These are phyloP conservation scores for Diachasma alloeum DNA, from an alignment of 1,140 invertebrate species.

Conservation along the genomic window DNA sequence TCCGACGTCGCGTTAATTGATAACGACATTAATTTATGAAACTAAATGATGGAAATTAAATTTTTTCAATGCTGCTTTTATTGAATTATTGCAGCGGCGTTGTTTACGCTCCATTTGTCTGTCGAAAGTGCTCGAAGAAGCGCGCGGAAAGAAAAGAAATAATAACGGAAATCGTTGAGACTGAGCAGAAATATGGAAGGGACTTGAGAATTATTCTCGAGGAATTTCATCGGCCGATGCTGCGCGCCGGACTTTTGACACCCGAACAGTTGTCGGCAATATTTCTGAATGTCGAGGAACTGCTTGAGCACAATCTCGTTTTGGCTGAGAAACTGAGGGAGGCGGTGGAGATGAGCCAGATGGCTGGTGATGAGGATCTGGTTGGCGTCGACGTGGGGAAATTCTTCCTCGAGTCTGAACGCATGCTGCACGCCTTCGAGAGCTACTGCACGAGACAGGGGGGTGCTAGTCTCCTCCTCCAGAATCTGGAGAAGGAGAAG, in stretches of 20 bases:
- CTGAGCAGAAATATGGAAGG: slow-evolving; percentile 93
- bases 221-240: slow-evolving; percentile 93
- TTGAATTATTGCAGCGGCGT: slow-evolving; percentile 66
- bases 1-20: background rate
- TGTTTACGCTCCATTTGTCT: slow-evolving; percentile 81
- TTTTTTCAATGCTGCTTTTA: background rate
- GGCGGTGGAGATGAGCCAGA: slow-evolving; percentile 82
- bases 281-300: slow-evolving; percentile 93
- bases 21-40: background rate
- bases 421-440: slow-evolving; percentile 93
- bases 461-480: slow-evolving; percentile 85
- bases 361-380: slow-evolving; percentile 78
- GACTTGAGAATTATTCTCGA: slow-evolving; percentile 91
- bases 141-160: slow-evolving; percentile 92
- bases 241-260: slow-evolving; percentile 84
- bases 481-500: slow-evolving; percentile 94
- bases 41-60: background rate
- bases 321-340: slow-evolving; percentile 87
- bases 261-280: slow-evolving; percentile 86
- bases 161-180: slow-evolving; percentile 94
- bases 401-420: slow-evolving; percentile 89
- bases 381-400: slow-evolving; percentile 90
- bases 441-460: slow-evolving; percentile 93
- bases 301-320: slow-evolving; percentile 87
- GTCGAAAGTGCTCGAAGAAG: slow-evolving; percentile 87